These are phyloP conservation scores for Ciona savignyi DNA, from an alignment of 23 tunicate genomes.

Conservation along the genomic window DNA sequence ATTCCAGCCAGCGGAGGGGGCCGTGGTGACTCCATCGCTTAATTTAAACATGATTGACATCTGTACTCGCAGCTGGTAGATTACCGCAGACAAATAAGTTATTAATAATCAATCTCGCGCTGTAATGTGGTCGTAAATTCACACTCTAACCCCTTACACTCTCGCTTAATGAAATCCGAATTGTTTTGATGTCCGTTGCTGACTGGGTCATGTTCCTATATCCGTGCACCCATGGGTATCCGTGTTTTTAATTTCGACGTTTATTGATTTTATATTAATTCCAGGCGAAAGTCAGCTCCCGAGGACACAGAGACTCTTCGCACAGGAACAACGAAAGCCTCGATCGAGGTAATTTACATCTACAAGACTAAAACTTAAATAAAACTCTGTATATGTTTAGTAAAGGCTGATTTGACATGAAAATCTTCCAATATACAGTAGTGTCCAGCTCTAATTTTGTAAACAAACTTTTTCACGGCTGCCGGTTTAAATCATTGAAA, in stretches of 20 bases:
- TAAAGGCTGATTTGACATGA: no score
- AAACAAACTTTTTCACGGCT: no score
- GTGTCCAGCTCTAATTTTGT: no score
- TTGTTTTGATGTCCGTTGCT: no score
- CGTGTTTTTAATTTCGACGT: no score
- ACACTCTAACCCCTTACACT: neutral
- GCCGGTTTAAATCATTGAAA: no score
- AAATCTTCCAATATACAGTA: no score
- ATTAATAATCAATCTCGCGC: neutral
- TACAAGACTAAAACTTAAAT: no score
- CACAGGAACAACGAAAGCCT: conserved; percentile 8
- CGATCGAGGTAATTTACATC: conserved; percentile 27
- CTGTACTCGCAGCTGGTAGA: neutral
- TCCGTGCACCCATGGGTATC: neutral
- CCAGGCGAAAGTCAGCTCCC: conserved; percentile 13
- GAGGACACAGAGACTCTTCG: conserved; percentile 7
- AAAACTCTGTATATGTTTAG: no score
- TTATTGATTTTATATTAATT: conserved; percentile 7
- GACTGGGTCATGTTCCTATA: neutral
- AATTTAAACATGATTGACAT: conserved; percentile 16
- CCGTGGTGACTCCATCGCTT: conserved; percentile 3
- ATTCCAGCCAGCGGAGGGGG: conserved; percentile 4
- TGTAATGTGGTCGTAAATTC: neutral
- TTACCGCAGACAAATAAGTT: neutral
- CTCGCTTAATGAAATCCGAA: no score